Base-by-base conservation (phyloP, 1,140 invertebrate genomes). In the Cydia pomonella region DNA sequence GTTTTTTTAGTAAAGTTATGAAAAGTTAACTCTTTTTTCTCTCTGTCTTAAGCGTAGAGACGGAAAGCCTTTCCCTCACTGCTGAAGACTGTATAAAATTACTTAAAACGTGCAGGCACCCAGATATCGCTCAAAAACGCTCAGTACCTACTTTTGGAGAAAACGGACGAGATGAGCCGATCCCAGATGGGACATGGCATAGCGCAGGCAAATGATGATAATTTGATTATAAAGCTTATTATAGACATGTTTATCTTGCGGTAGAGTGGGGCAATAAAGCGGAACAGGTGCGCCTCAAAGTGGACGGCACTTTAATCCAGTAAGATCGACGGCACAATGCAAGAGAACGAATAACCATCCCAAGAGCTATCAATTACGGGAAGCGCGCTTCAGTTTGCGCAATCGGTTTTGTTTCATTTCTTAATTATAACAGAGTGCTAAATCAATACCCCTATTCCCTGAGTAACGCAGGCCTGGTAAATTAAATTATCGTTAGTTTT, bases 241-340 rank as follows among this genome's bases (percentile, higher is more conserved):
- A 69, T 29, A 69, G 27, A n/a, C 16, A 38, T 66, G 38, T 66
- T 38, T 66, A 75, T 47, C 63, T 66, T 33, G 63, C 44, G 73
- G 41, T 76, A 77, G 62, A 66, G 44, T 59, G 53, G 63, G 33
- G 73, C 62, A 62, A 78, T 77, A 80, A 77, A 79, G 59, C 50
- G 73, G 72, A 69, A 59, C 80, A 83, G 80, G 82, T 81, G 82
- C 74, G 75, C 73, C 38, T 10, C 41, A 50, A 71, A 53, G 38
- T 38, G 50, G 63, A 63, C 77, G 80, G 79, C 79, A 83, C 74
- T 79, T 80, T 81, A 84, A 82, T 84, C 75, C 80, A 72, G 12
- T 72, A 74, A 80, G 79, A 81, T 66, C 47, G 75, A 84, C 82
- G 76, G 77, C 66, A 72, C 62, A 80, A 50, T 80, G 79, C 77